Base-by-base conservation (phyloP, 2,113 vertebrate species). In the Istiophorus platypterus region DNA sequence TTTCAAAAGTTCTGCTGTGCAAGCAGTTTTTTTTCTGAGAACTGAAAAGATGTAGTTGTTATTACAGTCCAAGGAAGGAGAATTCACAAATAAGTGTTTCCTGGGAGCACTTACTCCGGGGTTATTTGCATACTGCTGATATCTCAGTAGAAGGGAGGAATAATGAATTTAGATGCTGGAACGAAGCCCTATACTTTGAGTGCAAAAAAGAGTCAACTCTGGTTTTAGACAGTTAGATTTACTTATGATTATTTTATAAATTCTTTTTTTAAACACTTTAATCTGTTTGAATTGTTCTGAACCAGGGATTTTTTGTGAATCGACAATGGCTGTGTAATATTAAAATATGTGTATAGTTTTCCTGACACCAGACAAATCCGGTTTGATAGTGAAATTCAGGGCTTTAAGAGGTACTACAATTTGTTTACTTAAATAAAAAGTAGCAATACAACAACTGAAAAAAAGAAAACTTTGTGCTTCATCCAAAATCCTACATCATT, bases 91-190 rank as follows among this genome's bases (percentile, higher is more conserved):
- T 61, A 67, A 63, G 26, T 34, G 42, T 78, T 81, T 84, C 66
- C 29, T 56, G 39, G 1, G 22, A 68, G 59, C n/a, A 47, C 24
- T 75, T 34, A 45, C 47, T 34, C 18, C 13, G 11, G 52, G 34
- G 20, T 29, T 63, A 79, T 87, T 88, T 88, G 67, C 78, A 91
- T 89, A 75, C 61, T 81, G 85, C 68, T 89, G 73, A 78, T 68
- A 49, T 77, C 27, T 72, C 34, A 42, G 15, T 67, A 64, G 62
- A 67, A 54, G 15, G 20, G 12, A 49, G 17, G 31, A 12, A 74
- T 63, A 3, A 1, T 73, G 17, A 62, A 41, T 76, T 74, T 49
- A 57, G 76, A 29, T 59, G 49, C 49, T 76, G 57, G 69, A 79
- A 42, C 24, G 11, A 51, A 76, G 51, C 51, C 70, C 72, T 52